Evolutionary conservation across 35 echinoderm and acorn worm genomes (phyloP).

Genomic region (Apostichopus californicus): DNA sequence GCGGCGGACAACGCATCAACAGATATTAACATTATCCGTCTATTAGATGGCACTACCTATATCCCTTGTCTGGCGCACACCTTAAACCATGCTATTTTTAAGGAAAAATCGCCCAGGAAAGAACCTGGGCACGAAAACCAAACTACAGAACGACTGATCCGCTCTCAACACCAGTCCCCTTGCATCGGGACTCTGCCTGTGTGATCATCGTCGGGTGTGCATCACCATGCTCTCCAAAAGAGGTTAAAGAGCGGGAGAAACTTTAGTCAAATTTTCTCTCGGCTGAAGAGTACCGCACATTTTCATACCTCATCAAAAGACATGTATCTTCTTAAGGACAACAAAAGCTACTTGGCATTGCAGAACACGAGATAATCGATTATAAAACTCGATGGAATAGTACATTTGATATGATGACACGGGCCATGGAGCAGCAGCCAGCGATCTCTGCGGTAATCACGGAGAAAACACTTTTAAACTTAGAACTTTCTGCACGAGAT

Average conservation of each 20-base stretch:
- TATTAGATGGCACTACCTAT: conserved; percentile 1
- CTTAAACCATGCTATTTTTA: neutral
- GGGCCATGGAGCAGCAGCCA: conserved; percentile 25
- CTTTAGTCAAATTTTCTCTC: conserved; percentile 11
- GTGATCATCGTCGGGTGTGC: too few species aligned
- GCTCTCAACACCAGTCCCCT: too few species aligned
- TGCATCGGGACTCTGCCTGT: too few species aligned
- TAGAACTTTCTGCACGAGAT: neutral
- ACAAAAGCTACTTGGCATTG: conserved; percentile 13
- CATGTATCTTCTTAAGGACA: conserved; percentile 34
- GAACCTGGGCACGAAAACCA: too few species aligned
- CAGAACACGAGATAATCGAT: conserved; percentile 13
- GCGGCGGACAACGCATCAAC: neutral
- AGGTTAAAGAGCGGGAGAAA: conserved; percentile 7
- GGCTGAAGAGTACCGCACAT: neutral
- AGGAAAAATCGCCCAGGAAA: too few species aligned
- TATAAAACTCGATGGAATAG: conserved; percentile 1
- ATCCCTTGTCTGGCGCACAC: conserved; percentile 12
- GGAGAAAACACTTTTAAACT: neutral
- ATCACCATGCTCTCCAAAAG: neutral
- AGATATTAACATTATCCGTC: neutral
- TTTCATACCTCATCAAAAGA: conserved; percentile 41
- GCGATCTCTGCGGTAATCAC: conserved; percentile 1
- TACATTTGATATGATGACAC: conserved; percentile 21
- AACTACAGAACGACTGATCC: too few species aligned